These are phyloP conservation scores for Osmoderma eremita DNA, from an alignment of 2,888 invertebrate genomes.

Conservation along the genomic window DNA sequence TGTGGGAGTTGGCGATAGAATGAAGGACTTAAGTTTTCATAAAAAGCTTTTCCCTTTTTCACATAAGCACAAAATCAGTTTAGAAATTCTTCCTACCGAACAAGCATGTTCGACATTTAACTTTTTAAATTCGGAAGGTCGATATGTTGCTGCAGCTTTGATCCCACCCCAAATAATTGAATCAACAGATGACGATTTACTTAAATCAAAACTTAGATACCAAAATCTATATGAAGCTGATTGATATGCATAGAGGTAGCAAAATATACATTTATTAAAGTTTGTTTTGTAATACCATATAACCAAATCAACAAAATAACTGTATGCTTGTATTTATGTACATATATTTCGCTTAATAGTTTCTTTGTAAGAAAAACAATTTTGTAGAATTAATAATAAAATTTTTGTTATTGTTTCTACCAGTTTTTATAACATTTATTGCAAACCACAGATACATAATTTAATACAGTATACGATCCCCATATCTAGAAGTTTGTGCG, in stretches of 20 bases:
- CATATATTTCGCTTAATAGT: too few species aligned
- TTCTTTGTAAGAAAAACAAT: too few species aligned
- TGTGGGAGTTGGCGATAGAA: constrained; percentile 74
- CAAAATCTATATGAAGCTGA: constrained; percentile 68
- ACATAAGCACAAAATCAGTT: constrained; percentile 70
- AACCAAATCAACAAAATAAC: too few species aligned
- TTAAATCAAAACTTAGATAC: constrained; percentile 68
- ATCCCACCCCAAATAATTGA: constrained; percentile 72
- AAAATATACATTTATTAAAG: neutral
- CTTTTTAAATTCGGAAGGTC: constrained; percentile 85
- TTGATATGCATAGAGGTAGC: constrained; percentile 48
- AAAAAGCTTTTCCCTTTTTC: constrained; percentile 63
- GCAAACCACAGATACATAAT: too few species aligned
- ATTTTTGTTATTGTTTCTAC: too few species aligned
- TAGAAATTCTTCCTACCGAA: constrained; percentile 84
- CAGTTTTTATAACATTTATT: too few species aligned
- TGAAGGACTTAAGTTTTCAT: constrained; percentile 61
- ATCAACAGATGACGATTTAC: constrained; percentile 70
- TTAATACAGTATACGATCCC: too few species aligned
- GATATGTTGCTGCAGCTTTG: constrained; percentile 75
- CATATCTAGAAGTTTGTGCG: too few species aligned
- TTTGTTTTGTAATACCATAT: neutral
- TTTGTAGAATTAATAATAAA: too few species aligned
- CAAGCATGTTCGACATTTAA: constrained; percentile 92
- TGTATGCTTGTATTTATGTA: too few species aligned